Evolutionary conservation across 2,113 vertebrate genomes (phyloP), one percentile per base, ranked within the genome.

Genomic region (Phyllostomus hastatus): DNA sequence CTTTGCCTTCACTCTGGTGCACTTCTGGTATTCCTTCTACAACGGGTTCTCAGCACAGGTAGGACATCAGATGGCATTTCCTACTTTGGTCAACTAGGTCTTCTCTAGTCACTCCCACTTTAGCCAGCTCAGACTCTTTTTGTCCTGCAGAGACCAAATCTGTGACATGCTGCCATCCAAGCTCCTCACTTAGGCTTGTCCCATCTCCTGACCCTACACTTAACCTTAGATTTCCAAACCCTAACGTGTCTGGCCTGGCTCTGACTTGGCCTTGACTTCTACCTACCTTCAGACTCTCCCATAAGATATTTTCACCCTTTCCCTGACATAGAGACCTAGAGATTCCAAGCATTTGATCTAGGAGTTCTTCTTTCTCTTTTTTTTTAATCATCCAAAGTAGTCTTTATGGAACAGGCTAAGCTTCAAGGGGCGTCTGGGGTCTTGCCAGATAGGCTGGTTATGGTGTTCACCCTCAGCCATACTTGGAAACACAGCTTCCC

Each of bases 1-100:
- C 98, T 99, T 99, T 97, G 98, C 99, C 97, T 99, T 99, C 97
- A 99, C 99, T 0, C 98, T 99, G 43, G 99, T 99, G 28, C 99
- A 99, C 84, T 99, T 99, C 98, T 99, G 99, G 99, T 99, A 99
- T 16, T 99, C 98, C 72, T 99, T 99, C 99, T 99, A 99, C 98
- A 99, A 98, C 0, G 99, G 99, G 46, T 99, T 99, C 97, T 99
- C 99, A 4, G 99, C 99, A 33, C 99, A 99, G 99, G 99, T 99
- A 96, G 83, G 98, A 88, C 28, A 33, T 79, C n/a, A 87, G 38
- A 12, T 35, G 66, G 41, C n/a, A n/a, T 6, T 83, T 33, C 72
- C 54, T 46, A 80, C 35, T 79, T 22, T 80, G 43, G 19, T 80
- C 66, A 84, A 5, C 69, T 38, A 70, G 20, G 35, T 90, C 67